phyloP scores from a whole-genome alignment of 1,140 invertebrate genomes.

The Drosophila baimaii region DNA sequence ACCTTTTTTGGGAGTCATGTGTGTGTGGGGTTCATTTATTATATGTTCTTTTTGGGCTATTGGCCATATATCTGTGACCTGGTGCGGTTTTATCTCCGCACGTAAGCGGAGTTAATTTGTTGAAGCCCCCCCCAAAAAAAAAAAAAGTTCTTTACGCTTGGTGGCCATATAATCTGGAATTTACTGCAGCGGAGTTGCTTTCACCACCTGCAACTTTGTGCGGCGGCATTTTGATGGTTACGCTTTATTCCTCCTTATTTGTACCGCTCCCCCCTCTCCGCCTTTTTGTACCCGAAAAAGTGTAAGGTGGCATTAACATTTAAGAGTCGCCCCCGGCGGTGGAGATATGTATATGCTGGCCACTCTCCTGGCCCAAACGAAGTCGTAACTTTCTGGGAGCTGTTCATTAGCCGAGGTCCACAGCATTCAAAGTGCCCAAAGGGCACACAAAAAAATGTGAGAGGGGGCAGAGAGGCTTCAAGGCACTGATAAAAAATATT shows the following conservation, averaged over 20 bases:
- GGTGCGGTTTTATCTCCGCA: slow-evolving; percentile 24
- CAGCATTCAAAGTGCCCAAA: slow-evolving; percentile 39
- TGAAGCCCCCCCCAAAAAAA: not conserved
- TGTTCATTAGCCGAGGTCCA: slow-evolving; percentile 55
- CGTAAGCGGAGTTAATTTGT: slow-evolving; percentile 50
- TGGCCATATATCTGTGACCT: slow-evolving; percentile 13
- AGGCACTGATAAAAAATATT: not conserved
- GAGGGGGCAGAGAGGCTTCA: not conserved
- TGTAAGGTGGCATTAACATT: slow-evolving; percentile 70
- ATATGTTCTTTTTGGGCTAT: slow-evolving; percentile 12
- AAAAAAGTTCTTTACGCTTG: slow-evolving; percentile 30
- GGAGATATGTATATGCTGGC: slow-evolving; percentile 8
- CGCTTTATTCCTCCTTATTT: slow-evolving; percentile 25
- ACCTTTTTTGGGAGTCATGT: slow-evolving; percentile 2
- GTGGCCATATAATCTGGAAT: slow-evolving; percentile 29
- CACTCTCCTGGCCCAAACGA: slow-evolving; percentile 16
- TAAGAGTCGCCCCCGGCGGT: slow-evolving; percentile 47
- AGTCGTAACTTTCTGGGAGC: slow-evolving; percentile 56
- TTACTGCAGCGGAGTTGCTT: slow-evolving; percentile 46
- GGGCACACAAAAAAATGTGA: not conserved
- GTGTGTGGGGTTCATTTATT: slow-evolving; percentile 3
- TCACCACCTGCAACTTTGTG: slow-evolving; percentile 51
- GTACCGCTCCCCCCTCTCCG: slow-evolving; percentile 12
- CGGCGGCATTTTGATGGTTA: slow-evolving; percentile 41
- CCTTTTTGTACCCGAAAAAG: slow-evolving; percentile 22